These are phyloP conservation scores for Alloplasta piceator DNA, from an alignment of 2,888 invertebrate genomes.

Conservation along the genomic window DNA sequence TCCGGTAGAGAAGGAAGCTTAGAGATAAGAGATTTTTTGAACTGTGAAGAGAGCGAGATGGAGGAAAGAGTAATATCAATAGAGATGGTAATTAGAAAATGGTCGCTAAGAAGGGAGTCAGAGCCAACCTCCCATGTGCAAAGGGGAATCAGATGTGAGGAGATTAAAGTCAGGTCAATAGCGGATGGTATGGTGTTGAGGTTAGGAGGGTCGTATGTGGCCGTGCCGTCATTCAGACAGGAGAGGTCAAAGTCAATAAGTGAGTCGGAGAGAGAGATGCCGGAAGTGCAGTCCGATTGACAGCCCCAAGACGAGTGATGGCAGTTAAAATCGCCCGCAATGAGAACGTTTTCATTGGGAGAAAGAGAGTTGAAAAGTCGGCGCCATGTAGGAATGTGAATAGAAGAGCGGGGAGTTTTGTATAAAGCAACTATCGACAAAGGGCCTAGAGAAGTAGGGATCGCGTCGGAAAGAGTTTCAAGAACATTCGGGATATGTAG, in stretches of 20 bases:
- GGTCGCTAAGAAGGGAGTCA: too few species aligned
- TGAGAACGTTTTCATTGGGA: neutral
- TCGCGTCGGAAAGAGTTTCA: constrained; percentile 31
- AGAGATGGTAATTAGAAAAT: too few species aligned
- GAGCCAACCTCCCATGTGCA: too few species aligned
- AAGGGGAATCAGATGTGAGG: too few species aligned
- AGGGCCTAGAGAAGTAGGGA: constrained; percentile 8
- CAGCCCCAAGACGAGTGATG: too few species aligned
- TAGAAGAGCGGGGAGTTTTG: too few species aligned
- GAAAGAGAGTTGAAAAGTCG: constrained; percentile 5
- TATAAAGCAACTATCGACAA: constrained; percentile 19
- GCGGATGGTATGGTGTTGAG: neutral
- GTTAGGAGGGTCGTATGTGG: too few species aligned
- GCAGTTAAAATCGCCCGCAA: too few species aligned
- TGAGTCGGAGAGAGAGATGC: neutral
- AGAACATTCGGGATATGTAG: neutral
- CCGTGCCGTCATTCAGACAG: constrained; percentile 5
- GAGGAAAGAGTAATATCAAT: constrained; percentile 12
- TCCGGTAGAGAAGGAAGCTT: neutral
- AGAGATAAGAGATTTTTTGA: neutral
- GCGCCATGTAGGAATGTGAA: neutral
- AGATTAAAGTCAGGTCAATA: neutral
- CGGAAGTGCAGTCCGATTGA: neutral
- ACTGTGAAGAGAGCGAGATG: neutral
- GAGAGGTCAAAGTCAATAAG: too few species aligned